Base-by-base conservation (phyloP, 2,113 vertebrate genomes). In the Takifugu bimaculatus region DNA sequence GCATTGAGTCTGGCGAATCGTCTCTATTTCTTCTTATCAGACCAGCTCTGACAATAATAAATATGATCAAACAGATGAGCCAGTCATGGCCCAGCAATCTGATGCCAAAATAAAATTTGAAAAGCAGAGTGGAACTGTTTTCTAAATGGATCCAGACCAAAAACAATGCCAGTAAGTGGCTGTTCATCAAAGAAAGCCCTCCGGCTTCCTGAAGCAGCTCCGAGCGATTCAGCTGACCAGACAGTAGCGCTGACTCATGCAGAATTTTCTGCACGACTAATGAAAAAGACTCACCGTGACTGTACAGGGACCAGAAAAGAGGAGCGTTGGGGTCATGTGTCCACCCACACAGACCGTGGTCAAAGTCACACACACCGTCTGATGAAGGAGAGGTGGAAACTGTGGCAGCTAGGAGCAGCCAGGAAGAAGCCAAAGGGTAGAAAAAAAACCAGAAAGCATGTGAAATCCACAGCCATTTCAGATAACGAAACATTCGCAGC, bases 311-410 rank as follows among this genome's bases (percentile, higher is more conserved):
- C 94, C 94, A 95, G 0, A 81, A 87, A 63, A 94, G 90, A 55
- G 94, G 93, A 0, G 91, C 91, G 66, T 79, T 87, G 3, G 88
- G 87, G 83, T 99, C 95, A 0, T 93, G 93, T 4, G 80, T 92
- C 97, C 97, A 99, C 71, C 94, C 93, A 52, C 97, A 99, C 72
- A 96, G 77, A 57, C 84, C 83, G 1, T 80, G 85, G 75, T 97
- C 95, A 72, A 99, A 97, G 83, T 97, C 94, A 79, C 97, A 99
- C 55, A 89, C 90, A 74, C 91, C 92, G 70, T 91, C 77, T 73
- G 88, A 89, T 53, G 85, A 47, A 26, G 84, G 53, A 32, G 87
- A 60, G 49, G 82, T 78, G 82, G 78, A 80, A 0, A 28, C 83
- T 84, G 78, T 7, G 3, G 57, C 55, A 54, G 25, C 1, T 56